phyloP scores from a whole-genome alignment of 2,113 vertebrate species.

The Phyllopteryx taeniolatus region DNA sequence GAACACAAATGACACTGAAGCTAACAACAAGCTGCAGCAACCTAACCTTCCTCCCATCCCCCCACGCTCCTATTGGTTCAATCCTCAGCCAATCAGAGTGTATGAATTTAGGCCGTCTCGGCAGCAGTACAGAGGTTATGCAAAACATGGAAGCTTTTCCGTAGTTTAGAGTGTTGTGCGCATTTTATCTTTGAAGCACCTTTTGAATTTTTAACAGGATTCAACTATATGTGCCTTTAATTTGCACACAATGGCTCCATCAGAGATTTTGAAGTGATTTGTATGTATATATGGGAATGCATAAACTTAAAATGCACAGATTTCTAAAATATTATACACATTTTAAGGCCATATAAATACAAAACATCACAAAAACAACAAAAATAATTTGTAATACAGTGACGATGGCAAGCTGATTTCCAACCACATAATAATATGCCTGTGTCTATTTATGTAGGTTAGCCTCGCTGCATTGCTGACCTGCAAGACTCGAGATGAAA shows the following conservation, averaged over 20 bases:
- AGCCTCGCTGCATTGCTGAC: constrained; percentile 29
- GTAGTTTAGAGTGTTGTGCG: constrained; percentile 33
- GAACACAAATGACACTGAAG: constrained; percentile 39
- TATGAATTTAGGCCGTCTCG: constrained; percentile 43
- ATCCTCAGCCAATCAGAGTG: constrained; percentile 62
- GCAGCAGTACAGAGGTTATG: constrained; percentile 66
- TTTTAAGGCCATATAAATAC: neutral
- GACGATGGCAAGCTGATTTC: neutral
- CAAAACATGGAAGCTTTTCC: constrained; percentile 51
- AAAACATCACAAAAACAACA: neutral
- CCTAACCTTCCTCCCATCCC: constrained; percentile 61
- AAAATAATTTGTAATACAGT: neutral
- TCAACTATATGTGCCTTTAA: neutral
- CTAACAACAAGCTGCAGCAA: constrained; percentile 40
- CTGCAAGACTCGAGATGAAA: constrained; percentile 18
- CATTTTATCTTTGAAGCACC: constrained; percentile 34
- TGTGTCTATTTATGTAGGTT: constrained; percentile 7
- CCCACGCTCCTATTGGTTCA: constrained; percentile 61
- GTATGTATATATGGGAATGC: neutral
- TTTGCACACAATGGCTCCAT: neutral
- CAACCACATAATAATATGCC: too few relatives aligned
- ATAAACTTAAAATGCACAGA: neutral
- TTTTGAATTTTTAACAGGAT: neutral
- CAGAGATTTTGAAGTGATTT: neutral
- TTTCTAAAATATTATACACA: neutral